Evolutionary conservation across 1,140 invertebrate species (phyloP).

Genomic region (Dryas iulia): DNA sequence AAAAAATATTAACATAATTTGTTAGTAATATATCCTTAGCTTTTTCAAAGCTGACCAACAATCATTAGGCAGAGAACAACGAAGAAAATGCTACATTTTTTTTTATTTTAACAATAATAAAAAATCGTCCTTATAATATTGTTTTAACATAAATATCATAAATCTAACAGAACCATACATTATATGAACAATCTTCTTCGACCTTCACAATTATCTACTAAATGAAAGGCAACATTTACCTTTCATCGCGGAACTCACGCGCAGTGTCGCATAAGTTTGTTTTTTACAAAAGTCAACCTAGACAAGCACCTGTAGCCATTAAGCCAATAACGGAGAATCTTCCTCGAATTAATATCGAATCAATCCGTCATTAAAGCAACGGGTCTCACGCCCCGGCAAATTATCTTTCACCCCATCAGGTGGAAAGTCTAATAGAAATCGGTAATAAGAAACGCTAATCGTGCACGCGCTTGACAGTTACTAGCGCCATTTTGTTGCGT

Average conservation of each 20-base stretch:
- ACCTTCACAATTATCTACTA: slow-evolving; percentile 16
- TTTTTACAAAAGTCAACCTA: slow-evolving; percentile 51
- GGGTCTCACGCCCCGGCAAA: slow-evolving; percentile 69
- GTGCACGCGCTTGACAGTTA: slow-evolving; percentile 72
- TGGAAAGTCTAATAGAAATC: slow-evolving; percentile 78
- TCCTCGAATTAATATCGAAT: slow-evolving; percentile 77
- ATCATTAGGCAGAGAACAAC: too few species aligned
- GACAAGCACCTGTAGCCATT: slow-evolving; percentile 61
- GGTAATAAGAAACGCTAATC: slow-evolving; percentile 74
- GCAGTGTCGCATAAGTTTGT: slow-evolving; percentile 36
- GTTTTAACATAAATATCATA: not conserved
- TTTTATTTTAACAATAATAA: too few species aligned
- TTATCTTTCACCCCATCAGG: slow-evolving; percentile 74
- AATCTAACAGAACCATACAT: not conserved
- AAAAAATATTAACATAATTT: too few species aligned
- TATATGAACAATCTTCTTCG: slow-evolving; percentile 9
- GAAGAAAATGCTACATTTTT: too few species aligned
- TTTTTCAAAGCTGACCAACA: too few species aligned
- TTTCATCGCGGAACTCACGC: slow-evolving; percentile 36
- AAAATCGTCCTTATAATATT: too few species aligned
- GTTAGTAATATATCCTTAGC: too few species aligned
- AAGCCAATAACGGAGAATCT: slow-evolving; percentile 55
- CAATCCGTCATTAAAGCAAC: slow-evolving; percentile 75
- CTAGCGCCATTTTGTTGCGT: slow-evolving; percentile 61
- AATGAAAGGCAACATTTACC: slow-evolving; percentile 18